These are phyloP conservation scores for Lateolabrax maculatus DNA, from an alignment of 2,797 vertebrate genomes.

Conservation along the genomic window DNA sequence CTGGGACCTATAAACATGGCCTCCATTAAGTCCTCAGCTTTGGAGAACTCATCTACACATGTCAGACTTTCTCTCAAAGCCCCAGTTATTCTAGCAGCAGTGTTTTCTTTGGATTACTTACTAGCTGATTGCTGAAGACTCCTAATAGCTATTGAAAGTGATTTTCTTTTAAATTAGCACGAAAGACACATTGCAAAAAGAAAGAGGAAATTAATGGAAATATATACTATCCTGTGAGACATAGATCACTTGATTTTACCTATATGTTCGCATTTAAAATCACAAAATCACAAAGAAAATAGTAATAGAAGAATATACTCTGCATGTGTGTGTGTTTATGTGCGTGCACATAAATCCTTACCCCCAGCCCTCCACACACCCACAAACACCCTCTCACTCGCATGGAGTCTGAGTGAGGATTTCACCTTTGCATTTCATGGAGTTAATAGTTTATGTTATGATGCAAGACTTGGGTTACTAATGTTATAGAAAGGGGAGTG, in stretches of 20 bases:
- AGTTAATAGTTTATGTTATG: conserved; percentile 28
- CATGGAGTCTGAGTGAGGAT: no score
- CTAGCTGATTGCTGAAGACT: conserved; percentile 51
- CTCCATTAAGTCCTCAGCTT: conserved; percentile 76
- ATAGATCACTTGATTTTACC: neutral
- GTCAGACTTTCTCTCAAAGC: conserved; percentile 69
- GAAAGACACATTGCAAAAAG: conserved; percentile 34
- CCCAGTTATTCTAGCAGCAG: conserved; percentile 72
- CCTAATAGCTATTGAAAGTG: conserved; percentile 55
- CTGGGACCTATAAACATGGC: conserved; percentile 71
- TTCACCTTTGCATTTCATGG: neutral
- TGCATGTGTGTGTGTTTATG: no score
- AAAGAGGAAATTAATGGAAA: conserved; percentile 32
- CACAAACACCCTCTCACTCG: no score
- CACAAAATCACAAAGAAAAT: neutral
- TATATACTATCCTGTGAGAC: neutral
- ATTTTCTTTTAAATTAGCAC: conserved; percentile 45
- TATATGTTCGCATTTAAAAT: neutral
- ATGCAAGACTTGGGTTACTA: conserved; percentile 20
- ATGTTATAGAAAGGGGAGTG: conserved; percentile 9
- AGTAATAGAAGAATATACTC: no score
- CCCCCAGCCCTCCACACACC: no score
- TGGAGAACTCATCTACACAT: conserved; percentile 69
- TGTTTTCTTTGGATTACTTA: conserved; percentile 62
- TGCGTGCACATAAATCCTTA: no score